Evolutionary conservation across 2,113 vertebrate species (phyloP).

Genomic region (Phycodurus eques): DNA sequence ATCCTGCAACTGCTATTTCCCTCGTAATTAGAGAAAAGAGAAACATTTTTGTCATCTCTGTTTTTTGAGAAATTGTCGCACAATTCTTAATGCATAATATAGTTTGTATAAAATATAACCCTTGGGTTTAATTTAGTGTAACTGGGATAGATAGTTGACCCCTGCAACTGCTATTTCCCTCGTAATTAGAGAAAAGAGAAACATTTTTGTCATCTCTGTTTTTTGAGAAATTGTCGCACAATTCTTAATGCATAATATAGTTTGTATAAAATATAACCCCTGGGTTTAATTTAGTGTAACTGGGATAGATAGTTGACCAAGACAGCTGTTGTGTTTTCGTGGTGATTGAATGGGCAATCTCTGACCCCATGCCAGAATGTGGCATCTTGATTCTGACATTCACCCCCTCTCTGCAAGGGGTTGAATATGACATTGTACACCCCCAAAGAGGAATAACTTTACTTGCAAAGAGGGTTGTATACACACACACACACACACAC

Average conservation of each 20-base stretch:
- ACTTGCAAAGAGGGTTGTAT: constrained; percentile 19
- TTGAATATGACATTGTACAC: not conserved
- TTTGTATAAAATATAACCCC: not conserved
- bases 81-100: not conserved
- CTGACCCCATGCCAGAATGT: constrained; percentile 38
- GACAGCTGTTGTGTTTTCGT: constrained; percentile 30
- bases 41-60: not conserved
- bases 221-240: not conserved
- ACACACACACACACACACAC: constrained; percentile 1
- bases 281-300: constrained; percentile 1
- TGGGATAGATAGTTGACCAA: constrained; percentile 19
- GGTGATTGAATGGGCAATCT: constrained; percentile 47
- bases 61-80: not conserved
- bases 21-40: not conserved
- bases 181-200: not conserved
- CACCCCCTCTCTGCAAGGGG: constrained; percentile 1
- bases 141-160: constrained; percentile 15
- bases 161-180: not conserved
- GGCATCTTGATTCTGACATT: constrained; percentile 50
- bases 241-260: not conserved
- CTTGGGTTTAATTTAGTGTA: not conserved
- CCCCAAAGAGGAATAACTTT: not conserved
- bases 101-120: not conserved
- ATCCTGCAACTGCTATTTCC: not conserved
- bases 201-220: not conserved